These are phyloP conservation scores for Tethea ocularis DNA, from an alignment of 2,888 invertebrate species.

Conservation along the genomic window DNA sequence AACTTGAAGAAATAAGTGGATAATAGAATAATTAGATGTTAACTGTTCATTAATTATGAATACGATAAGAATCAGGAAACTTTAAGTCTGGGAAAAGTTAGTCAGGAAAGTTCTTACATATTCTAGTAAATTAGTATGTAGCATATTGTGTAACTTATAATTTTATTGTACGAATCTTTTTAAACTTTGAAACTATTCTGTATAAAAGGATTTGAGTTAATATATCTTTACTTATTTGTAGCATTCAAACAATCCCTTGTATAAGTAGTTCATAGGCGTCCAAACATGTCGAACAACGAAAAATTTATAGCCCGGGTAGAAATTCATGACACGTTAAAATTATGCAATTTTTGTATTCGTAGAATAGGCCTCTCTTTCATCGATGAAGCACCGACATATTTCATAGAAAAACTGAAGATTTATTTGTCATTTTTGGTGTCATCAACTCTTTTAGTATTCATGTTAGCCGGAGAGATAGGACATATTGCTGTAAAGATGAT, in stretches of 20 bases:
- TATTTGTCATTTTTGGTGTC: slow-evolving; percentile 39
- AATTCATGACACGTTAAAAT: slow-evolving; percentile 49
- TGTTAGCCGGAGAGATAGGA: slow-evolving; percentile 52
- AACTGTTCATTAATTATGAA: neutral
- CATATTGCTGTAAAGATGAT: slow-evolving; percentile 49
- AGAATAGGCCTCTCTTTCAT: slow-evolving; percentile 56
- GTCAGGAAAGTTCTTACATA: neutral
- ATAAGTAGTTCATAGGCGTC: neutral
- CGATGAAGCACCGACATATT: slow-evolving; percentile 40
- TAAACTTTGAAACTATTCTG: neutral
- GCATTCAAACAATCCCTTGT: neutral
- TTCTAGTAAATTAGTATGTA: neutral
- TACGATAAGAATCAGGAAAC: neutral
- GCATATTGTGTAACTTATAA: neutral
- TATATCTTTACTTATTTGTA: neutral
- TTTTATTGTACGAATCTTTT: neutral
- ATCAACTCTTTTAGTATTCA: slow-evolving; percentile 42
- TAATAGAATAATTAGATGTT: too few relatives aligned
- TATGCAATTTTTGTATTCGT: slow-evolving; percentile 56
- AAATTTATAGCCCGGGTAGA: slow-evolving; percentile 40
- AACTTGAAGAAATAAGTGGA: neutral
- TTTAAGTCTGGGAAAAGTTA: neutral
- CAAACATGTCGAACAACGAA: slow-evolving; percentile 11
- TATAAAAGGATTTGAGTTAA: neutral
- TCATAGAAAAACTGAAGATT: slow-evolving; percentile 33